A percentile compares a stretch with the other conserved stretches of the same genome.
phyloP scores from a whole-genome alignment of 1,140 invertebrate species.

The Sogatella furcifera region DNA sequence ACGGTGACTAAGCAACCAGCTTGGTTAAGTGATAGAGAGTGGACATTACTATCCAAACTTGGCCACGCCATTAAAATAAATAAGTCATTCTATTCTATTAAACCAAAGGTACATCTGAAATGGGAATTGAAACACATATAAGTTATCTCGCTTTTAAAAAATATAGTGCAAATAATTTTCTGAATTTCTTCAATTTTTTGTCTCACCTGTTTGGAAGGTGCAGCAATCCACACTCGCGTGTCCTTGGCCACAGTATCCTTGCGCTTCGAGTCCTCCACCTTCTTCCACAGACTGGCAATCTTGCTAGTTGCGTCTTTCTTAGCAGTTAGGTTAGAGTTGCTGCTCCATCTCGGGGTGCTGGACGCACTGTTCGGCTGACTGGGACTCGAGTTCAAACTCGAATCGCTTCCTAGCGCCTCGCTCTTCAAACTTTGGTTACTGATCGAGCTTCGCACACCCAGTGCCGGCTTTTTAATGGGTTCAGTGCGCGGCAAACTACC shows the following conservation, averaged over 20 bases:
- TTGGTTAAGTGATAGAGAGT: no score
- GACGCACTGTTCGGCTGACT: constrained; percentile 3
- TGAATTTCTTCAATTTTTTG: no score
- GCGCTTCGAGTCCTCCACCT: constrained; percentile 61
- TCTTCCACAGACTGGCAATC: constrained; percentile 81
- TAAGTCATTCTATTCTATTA: no score
- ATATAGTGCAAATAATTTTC: no score
- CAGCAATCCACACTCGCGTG: constrained; percentile 49
- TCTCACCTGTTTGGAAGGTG: constrained; percentile 18
- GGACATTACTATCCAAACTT: no score
- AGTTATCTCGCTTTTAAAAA: no score
- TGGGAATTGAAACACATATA: no score
- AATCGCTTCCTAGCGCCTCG: constrained; percentile 21
- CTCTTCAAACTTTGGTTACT: constrained; percentile 40
- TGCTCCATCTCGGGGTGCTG: constrained; percentile 27
- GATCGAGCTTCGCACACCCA: constrained; percentile 19
- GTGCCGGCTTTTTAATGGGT: constrained; percentile 8
- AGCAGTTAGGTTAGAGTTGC: constrained; percentile 45
- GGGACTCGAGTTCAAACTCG: constrained; percentile 17
- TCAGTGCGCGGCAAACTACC: constrained; percentile 18
- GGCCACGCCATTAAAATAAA: no score
- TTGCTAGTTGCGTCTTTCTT: constrained; percentile 71
- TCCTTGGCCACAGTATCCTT: constrained; percentile 43
- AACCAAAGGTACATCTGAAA: no score
- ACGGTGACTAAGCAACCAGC: no score